Evolutionary conservation across 1,140 invertebrate genomes (phyloP).

Genomic region (Steinernema khuongi): DNA sequence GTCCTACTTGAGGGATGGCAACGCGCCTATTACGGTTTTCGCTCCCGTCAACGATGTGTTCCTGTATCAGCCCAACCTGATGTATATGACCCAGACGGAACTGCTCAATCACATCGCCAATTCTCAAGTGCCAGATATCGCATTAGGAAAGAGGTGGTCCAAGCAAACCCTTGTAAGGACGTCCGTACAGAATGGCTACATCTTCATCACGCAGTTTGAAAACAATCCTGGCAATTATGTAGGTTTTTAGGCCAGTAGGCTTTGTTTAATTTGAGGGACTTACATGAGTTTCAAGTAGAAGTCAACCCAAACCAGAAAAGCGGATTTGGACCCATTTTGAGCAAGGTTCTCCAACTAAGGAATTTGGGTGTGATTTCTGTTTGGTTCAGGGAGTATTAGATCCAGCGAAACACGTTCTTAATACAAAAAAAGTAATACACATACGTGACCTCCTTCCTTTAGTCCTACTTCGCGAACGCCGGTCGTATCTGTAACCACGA

Average conservation of each 20-base stretch:
- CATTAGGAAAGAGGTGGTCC: conserved; percentile 47
- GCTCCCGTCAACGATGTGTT: conserved; percentile 59
- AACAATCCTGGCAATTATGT: conserved; percentile 59
- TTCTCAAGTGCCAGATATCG: conserved; percentile 41
- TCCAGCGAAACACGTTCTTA: no score
- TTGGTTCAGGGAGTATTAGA: no score
- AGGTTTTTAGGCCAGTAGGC: conserved; percentile 26
- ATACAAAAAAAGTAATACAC: no score
- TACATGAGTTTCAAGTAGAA: background rate
- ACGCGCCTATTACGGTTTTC: conserved; percentile 49
- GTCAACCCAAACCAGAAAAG: no score
- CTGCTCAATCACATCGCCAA: conserved; percentile 49
- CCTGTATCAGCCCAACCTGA: conserved; percentile 57
- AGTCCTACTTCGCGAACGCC: conserved; percentile 58
- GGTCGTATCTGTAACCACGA: conserved; percentile 56
- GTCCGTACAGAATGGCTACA: conserved; percentile 56
- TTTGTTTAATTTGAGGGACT: no score
- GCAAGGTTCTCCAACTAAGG: no score
- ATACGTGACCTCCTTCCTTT: no score
- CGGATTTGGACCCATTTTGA: no score
- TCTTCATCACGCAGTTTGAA: conserved; percentile 58
- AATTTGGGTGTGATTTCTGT: no score
- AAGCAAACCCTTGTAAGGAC: conserved; percentile 57
- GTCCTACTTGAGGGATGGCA: conserved; percentile 14
- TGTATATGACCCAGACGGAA: conserved; percentile 54